Evolutionary conservation across 1,140 invertebrate genomes (phyloP), one percentile per base, ranked within the genome.

Genomic region (Wasmannia auropunctata): DNA sequence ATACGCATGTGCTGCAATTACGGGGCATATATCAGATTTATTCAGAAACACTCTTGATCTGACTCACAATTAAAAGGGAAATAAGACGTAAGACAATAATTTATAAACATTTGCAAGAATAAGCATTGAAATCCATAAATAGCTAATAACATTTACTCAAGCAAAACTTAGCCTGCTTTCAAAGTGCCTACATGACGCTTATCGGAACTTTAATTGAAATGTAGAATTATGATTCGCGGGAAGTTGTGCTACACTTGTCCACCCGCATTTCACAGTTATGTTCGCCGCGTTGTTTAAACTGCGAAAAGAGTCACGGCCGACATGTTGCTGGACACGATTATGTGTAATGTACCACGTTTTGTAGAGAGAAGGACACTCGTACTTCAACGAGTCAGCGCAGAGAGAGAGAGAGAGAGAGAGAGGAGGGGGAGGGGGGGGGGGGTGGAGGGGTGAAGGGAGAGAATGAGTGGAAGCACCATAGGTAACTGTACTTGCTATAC

Each of bases 401-500:
- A 54, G 83, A 84, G 40, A 81, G 46, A 85, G 58, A 46, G 72
- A 65, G 22, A 67, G 60, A 72, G 72, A 76, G 60, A 60, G 49
- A 83, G 72, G 87, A 43, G 28, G 62, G 19, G 22, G n/a, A 6
- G 51, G 16, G 14, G 51, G 11, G 22, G 28, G 75, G 54, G 46
- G 46, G 72, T n/a, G 75, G 54, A 86, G 31, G 40, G 65, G 62
- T 54, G 43, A 22, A 56, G 49, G 10, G 70, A 43, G 43, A 25
- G 62, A 70, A 56, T 54, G 63, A 85, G 86, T 83, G 72, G 69
- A 87, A 87, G 88, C 80, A 79, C 86, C 87, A 92, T 92, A 90
- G 90, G 91, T 92, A 93, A 93, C 91, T 88, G 88, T 91, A 91
- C 91, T 92, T 90, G 88, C 60, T 91, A 86, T 92, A 93, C 90